Evolutionary conservation across 2,888 invertebrate species (phyloP).

Genomic region (Drosophila paranaensis): DNA sequence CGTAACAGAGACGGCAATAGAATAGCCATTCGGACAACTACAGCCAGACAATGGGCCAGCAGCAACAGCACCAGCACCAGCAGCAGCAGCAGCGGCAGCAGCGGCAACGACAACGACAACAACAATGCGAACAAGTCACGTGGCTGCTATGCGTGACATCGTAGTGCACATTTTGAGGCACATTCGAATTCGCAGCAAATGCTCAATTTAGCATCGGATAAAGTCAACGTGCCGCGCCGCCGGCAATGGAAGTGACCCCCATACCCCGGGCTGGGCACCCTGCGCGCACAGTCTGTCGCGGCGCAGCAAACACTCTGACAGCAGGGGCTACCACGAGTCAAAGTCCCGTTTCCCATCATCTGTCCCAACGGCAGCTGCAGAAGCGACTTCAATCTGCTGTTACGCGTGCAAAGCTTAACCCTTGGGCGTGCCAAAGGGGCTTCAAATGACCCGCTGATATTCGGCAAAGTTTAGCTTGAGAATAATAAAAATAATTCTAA

Average conservation of each 20-base stretch:
- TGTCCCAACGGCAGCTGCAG: conserved; percentile 3
- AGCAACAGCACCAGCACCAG: conserved; percentile 10
- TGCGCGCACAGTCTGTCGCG: neutral
- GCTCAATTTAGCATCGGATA: conserved; percentile 24
- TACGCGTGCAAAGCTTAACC: conserved; percentile 34
- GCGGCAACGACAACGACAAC: conserved; percentile 11
- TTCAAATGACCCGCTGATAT: too few relatives aligned
- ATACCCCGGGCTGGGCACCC: conserved; percentile 2
- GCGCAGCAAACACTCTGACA: conserved; percentile 13
- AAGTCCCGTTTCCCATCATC: conserved; percentile 8
- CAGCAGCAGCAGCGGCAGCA: conserved; percentile 2
- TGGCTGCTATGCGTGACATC: conserved; percentile 59
- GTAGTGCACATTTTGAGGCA: conserved; percentile 44
- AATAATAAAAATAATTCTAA: neutral
- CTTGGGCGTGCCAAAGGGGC: neutral
- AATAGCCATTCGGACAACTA: conserved; percentile 8
- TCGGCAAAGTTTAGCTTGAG: neutral
- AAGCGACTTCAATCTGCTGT: conserved; percentile 23
- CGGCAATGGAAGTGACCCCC: conserved; percentile 8
- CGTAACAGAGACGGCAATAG: conserved; percentile 4
- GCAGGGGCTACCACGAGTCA: conserved; percentile 37
- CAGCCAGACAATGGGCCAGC: neutral
- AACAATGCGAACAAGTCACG: conserved; percentile 41
- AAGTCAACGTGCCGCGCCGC: conserved; percentile 38
- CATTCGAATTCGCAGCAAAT: conserved; percentile 32